Evolutionary conservation across 2,113 vertebrate species (phyloP).

Genomic region (Lycaon pictus): DNA sequence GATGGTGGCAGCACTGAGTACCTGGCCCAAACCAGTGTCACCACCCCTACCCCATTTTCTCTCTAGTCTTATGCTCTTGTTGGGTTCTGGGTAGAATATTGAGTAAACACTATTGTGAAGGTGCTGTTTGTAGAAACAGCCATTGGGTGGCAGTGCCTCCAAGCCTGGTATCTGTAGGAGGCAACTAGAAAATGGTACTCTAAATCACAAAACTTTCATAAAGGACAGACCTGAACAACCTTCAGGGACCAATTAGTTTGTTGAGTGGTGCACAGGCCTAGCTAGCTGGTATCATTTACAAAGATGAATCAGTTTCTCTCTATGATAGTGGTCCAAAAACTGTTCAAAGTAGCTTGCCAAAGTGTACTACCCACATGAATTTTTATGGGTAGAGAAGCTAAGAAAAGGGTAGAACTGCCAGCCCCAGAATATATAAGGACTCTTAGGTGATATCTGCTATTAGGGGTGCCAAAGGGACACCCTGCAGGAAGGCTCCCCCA

Average conservation of each 20-base stretch:
- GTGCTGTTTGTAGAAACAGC: slow-evolving; percentile 65
- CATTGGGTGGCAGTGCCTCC: slow-evolving; percentile 73
- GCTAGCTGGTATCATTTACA: neutral
- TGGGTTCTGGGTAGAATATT: neutral
- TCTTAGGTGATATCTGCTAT: neutral
- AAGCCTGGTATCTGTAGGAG: slow-evolving; percentile 8
- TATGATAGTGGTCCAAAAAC: neutral
- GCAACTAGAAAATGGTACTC: neutral
- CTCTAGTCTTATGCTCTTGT: neutral
- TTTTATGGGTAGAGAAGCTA: neutral
- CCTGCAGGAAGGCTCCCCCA: neutral
- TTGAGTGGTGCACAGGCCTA: neutral
- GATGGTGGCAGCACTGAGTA: neutral
- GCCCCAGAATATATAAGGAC: neutral
- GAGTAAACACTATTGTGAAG: neutral
- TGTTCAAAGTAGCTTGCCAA: slow-evolving; percentile 8
- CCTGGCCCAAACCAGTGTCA: neutral
- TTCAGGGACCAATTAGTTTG: neutral
- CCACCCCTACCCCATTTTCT: neutral
- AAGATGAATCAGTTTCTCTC: slow-evolving; percentile 35
- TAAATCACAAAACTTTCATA: neutral
- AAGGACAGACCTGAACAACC: neutral
- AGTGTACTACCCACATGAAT: neutral
- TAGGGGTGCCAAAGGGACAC: neutral
- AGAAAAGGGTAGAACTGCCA: neutral